phyloP scores from a whole-genome alignment of 2,113 vertebrate genomes.

The Erythrocebus patas region DNA sequence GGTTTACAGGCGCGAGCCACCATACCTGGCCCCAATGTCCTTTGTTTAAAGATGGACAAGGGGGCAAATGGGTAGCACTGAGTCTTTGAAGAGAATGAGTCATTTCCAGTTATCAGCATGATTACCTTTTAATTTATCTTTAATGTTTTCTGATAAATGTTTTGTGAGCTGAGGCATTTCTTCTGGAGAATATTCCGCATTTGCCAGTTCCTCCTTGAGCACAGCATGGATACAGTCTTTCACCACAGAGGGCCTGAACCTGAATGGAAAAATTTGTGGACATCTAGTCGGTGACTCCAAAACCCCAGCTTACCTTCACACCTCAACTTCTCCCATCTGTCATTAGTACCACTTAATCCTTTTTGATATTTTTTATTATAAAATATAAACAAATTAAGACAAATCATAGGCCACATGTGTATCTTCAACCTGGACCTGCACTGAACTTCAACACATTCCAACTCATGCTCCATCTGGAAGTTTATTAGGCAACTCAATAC shows the following conservation, averaged over 20 bases:
- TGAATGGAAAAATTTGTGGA: conserved; percentile 64
- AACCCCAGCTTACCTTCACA: neutral
- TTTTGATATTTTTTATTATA: conserved; percentile 9
- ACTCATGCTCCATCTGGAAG: neutral
- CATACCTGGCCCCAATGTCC: too few species aligned
- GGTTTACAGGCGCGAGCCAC: too few species aligned
- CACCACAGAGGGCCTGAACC: conserved; percentile 90
- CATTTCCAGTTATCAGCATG: neutral
- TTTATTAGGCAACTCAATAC: neutral
- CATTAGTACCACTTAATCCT: neutral
- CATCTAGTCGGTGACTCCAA: neutral
- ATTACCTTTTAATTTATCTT: conserved; percentile 92
- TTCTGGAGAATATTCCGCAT: conserved; percentile 86
- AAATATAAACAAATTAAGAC: conserved; percentile 1
- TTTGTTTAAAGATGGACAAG: neutral
- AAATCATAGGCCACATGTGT: neutral
- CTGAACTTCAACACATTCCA: neutral
- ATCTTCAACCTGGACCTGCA: neutral
- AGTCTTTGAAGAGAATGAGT: neutral
- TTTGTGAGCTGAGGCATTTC: conserved; percentile 85
- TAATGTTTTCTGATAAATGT: conserved; percentile 89
- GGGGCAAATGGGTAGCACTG: neutral
- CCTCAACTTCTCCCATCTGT: neutral
- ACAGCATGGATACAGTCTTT: conserved; percentile 90
- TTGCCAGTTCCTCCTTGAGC: conserved; percentile 88